These are phyloP conservation scores for Mesocentrotus franciscanus DNA, from an alignment of 53 echinoderm and acorn worm species.

Conservation along the genomic window DNA sequence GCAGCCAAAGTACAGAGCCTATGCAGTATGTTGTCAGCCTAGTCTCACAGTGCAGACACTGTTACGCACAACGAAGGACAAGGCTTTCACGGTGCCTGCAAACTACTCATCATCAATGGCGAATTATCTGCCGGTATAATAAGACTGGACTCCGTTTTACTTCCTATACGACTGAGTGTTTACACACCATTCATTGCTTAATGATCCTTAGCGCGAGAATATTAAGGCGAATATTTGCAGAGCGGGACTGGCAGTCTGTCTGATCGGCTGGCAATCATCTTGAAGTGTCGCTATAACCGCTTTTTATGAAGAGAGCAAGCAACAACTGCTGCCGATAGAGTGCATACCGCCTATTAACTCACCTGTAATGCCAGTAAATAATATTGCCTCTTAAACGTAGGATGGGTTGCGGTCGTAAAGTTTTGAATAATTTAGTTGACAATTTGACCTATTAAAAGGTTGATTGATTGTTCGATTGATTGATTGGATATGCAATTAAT, in stretches of 20 bases:
- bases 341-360: not conserved
- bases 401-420: not conserved
- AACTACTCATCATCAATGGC: too few species aligned
- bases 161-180: not conserved
- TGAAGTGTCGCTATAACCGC: not conserved
- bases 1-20: too few species aligned
- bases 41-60: too few species aligned
- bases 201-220: not conserved
- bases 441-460: not conserved
- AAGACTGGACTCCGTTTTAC: not conserved
- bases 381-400: too few species aligned
- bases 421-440: not conserved
- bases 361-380: not conserved
- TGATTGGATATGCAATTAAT: not conserved
- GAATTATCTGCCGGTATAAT: not conserved
- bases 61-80: too few species aligned
- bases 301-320: not conserved
- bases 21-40: too few species aligned
- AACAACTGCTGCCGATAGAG: not conserved
- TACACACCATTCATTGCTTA: not conserved
- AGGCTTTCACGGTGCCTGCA: too few species aligned
- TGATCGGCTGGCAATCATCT: not conserved
- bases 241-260: not conserved
- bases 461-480: not conserved
- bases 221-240: not conserved